phyloP scores from a whole-genome alignment of 2,797 vertebrate genomes.

The Helostoma temminkii region DNA sequence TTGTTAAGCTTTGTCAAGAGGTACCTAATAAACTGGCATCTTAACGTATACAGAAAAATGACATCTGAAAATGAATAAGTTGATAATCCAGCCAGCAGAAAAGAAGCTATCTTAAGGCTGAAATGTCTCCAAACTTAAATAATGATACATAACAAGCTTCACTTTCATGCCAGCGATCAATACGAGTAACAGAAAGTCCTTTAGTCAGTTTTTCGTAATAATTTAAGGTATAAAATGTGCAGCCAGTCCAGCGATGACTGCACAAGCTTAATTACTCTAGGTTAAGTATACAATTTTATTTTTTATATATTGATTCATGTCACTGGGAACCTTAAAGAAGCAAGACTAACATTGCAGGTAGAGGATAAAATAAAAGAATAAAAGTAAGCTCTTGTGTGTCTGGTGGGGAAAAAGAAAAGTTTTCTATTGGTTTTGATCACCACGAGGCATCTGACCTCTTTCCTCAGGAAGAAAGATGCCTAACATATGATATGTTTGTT shows the following conservation, averaged over 20 bases:
- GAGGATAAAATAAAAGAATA: background rate
- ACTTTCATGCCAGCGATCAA: constrained; percentile 40
- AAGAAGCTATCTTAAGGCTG: background rate
- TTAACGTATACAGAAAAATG: background rate
- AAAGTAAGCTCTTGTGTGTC: too few relatives aligned
- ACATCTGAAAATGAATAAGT: background rate
- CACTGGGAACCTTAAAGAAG: too few relatives aligned
- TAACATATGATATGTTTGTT: constrained; percentile 45
- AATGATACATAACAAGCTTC: constrained; percentile 20
- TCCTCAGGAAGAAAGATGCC: constrained; percentile 40
- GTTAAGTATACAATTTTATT: too few relatives aligned
- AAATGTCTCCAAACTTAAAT: constrained; percentile 8
- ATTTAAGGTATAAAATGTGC: constrained; percentile 14
- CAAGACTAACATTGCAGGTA: too few relatives aligned
- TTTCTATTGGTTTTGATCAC: constrained; percentile 35
- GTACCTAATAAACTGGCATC: constrained; percentile 1
- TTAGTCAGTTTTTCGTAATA: background rate
- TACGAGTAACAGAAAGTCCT: constrained; percentile 3
- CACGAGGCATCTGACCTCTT: constrained; percentile 63
- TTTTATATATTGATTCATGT: too few relatives aligned
- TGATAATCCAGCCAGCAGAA: background rate
- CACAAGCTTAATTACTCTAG: constrained; percentile 6
- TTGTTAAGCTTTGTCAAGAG: background rate
- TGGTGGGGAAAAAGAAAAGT: background rate
- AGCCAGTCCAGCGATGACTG: background rate